Evolutionary conservation across 2,888 invertebrate genomes (phyloP).

Genomic region (Drosophila macrospina): DNA sequence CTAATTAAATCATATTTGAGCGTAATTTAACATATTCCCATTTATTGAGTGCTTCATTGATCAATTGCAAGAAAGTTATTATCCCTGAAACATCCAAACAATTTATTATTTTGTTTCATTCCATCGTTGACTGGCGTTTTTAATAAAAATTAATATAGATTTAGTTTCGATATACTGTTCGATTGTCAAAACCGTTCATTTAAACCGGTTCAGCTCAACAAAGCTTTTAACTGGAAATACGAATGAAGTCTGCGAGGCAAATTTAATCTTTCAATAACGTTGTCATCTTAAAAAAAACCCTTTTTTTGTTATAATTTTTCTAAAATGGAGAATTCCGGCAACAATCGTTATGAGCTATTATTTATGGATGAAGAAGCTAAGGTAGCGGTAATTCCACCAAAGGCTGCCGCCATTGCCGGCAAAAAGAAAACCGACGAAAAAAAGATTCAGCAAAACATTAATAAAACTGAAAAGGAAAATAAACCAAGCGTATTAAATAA

Average conservation of each 20-base stretch:
- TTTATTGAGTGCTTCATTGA: no score
- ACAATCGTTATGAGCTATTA: constrained; percentile 84
- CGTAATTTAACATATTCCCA: no score
- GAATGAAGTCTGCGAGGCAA: constrained; percentile 14
- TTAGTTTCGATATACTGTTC: constrained; percentile 5
- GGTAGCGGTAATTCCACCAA: constrained; percentile 19
- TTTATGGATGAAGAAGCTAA: constrained; percentile 82
- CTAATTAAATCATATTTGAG: no score
- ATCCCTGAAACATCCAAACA: no score
- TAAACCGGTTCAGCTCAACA: constrained; percentile 8
- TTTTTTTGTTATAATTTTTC: constrained; percentile 29
- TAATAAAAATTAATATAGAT: background rate
- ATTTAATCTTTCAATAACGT: constrained; percentile 40
- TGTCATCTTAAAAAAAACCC: constrained; percentile 41
- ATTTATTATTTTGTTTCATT: background rate
- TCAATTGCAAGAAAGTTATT: no score
- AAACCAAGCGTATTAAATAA: constrained; percentile 80
- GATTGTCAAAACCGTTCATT: constrained; percentile 9
- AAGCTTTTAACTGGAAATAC: constrained; percentile 9
- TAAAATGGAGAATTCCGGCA: constrained; percentile 82
- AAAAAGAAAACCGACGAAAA: constrained; percentile 51
- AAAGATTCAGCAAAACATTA: constrained; percentile 56
- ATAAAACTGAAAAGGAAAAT: constrained; percentile 82
- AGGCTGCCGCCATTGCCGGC: constrained; percentile 45
- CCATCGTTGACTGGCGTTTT: background rate